phyloP scores from a whole-genome alignment of 1,140 invertebrate genomes.

The Laodelphax striatellus region DNA sequence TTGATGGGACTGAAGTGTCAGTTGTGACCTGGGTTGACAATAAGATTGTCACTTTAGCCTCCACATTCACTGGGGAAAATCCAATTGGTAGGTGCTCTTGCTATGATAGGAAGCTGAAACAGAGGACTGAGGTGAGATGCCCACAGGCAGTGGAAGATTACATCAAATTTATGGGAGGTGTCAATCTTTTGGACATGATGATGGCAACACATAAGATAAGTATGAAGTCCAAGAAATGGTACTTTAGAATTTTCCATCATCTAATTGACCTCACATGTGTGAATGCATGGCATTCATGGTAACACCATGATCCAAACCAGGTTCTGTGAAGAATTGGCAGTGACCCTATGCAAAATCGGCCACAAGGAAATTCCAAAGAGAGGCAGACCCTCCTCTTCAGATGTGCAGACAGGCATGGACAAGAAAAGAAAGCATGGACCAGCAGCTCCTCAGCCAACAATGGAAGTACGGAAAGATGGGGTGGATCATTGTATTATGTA shows the following conservation, averaged over 20 bases:
- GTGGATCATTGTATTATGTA: neutral
- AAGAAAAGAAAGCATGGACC: neutral
- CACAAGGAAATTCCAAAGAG: neutral
- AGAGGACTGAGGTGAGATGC: conserved; percentile 29
- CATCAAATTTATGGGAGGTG: conserved; percentile 37
- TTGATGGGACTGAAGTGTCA: conserved; percentile 15
- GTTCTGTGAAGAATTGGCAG: neutral
- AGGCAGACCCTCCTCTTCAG: neutral
- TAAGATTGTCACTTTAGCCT: conserved; percentile 31
- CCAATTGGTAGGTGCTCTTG: conserved; percentile 26
- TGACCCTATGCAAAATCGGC: neutral
- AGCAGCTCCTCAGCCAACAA: neutral
- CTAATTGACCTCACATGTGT: conserved; percentile 29
- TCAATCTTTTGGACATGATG: conserved; percentile 32
- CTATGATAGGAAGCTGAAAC: conserved; percentile 29
- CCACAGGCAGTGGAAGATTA: conserved; percentile 34
- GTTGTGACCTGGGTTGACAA: conserved; percentile 27
- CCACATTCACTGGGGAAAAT: conserved; percentile 29
- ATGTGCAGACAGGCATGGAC: neutral
- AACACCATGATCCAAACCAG: neutral
- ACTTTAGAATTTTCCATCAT: conserved; percentile 33
- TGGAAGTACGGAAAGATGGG: neutral
- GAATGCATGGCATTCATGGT: neutral
- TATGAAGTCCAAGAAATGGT: conserved; percentile 33
- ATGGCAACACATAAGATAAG: conserved; percentile 31